These are phyloP conservation scores for Nemoura dubitans DNA, from an alignment of 2,888 invertebrate genomes.

Conservation along the genomic window DNA sequence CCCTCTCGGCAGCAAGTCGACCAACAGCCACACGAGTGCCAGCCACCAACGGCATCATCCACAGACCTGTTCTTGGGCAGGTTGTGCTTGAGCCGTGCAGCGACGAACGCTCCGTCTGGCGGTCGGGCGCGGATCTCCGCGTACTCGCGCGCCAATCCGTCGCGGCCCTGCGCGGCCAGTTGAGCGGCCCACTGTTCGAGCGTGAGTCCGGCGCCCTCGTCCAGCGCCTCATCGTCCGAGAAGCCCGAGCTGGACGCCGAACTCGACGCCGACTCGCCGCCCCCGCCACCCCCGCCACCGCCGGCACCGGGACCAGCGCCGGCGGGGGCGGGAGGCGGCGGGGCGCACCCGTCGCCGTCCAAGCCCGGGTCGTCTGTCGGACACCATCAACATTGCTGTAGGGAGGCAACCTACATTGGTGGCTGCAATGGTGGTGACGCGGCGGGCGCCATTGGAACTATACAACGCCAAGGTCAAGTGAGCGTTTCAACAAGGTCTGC, in stretches of 20 bases:
- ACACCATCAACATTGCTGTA: no score
- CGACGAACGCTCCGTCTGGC: conserved; percentile 87
- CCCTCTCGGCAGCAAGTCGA: no score
- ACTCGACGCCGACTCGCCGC: conserved; percentile 63
- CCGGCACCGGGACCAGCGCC: neutral
- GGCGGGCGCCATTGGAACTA: no score
- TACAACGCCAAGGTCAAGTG: no score
- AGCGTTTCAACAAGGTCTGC: no score
- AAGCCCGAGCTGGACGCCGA: conserved; percentile 81
- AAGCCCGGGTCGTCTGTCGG: no score
- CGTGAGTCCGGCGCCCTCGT: conserved; percentile 69
- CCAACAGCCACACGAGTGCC: no score
- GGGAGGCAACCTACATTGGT: no score
- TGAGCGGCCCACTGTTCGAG: conserved; percentile 80
- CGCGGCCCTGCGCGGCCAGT: conserved; percentile 78
- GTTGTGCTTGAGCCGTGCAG: conserved; percentile 75
- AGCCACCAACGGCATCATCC: no score
- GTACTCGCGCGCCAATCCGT: conserved; percentile 85
- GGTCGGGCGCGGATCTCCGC: conserved; percentile 84
- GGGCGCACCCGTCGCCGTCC: neutral
- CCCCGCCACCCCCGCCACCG: neutral
- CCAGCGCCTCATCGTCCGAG: conserved; percentile 89
- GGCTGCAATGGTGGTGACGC: no score
- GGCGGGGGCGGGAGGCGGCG: neutral
- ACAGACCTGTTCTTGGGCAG: neutral